Conservation (phyloP, 2,888 invertebrate species). For the Thymelicus sylvestris region DNA sequence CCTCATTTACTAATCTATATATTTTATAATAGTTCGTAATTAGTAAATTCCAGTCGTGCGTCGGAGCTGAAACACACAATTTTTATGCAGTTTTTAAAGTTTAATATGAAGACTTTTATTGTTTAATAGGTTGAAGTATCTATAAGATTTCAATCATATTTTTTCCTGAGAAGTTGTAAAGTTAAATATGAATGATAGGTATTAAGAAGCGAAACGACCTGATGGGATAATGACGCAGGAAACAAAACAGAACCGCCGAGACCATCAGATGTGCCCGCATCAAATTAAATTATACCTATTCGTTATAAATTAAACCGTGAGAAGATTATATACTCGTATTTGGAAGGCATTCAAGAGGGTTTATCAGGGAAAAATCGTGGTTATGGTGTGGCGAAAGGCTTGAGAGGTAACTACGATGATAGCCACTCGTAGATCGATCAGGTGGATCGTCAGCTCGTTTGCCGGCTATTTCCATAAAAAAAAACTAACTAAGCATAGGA, state of each 20-base stretch:
- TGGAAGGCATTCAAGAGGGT: constrained; percentile 43
- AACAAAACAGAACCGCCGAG: constrained; percentile 54
- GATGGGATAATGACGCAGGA: constrained; percentile 30
- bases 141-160: background rate
- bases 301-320: constrained; percentile 69
- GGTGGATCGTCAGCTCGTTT: too few species aligned
- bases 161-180: background rate
- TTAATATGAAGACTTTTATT: too few species aligned
- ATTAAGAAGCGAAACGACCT: constrained; percentile 11
- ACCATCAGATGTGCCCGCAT: constrained; percentile 59
- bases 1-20: too few species aligned
- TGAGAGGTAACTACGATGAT: too few species aligned
- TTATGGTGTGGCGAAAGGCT: constrained; percentile 48
- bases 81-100: too few species aligned
- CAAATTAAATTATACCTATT: constrained; percentile 72
- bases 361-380: constrained; percentile 52
- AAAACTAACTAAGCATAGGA: constrained; percentile 42
- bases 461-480: too few species aligned
- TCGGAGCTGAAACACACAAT: too few species aligned
- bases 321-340: constrained; percentile 51
- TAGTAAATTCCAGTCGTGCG: too few species aligned
- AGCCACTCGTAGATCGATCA: too few species aligned
- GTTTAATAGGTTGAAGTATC: background rate
- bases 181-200: background rate
- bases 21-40: too few species aligned